These are phyloP conservation scores for Erebia palarica DNA, from an alignment of 2,888 invertebrate species.

Conservation along the genomic window DNA sequence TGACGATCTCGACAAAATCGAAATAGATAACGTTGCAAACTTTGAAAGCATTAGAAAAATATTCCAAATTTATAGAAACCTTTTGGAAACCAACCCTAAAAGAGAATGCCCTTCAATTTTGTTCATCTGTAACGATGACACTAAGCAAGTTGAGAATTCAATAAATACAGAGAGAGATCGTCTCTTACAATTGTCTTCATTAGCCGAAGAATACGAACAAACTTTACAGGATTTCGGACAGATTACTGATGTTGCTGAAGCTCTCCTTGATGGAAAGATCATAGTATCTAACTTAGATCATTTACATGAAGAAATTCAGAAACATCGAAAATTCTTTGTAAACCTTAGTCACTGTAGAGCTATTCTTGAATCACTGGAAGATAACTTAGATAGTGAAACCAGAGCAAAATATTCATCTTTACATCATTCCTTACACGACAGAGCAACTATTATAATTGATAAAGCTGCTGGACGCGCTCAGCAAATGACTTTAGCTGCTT, in stretches of 20 bases:
- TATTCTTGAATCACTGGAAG: constrained; percentile 92
- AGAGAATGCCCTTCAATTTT: constrained; percentile 86
- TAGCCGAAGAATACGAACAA: constrained; percentile 94
- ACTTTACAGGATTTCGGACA: constrained; percentile 93
- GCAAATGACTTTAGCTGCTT: constrained; percentile 92
- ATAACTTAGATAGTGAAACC: constrained; percentile 91
- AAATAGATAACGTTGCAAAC: constrained; percentile 84
- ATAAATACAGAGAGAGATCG: constrained; percentile 89
- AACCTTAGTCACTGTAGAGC: constrained; percentile 93
- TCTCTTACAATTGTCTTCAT: constrained; percentile 86
- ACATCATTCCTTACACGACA: constrained; percentile 89
- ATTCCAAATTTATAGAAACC: constrained; percentile 83
- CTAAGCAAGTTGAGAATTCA: constrained; percentile 86
- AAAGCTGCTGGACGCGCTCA: constrained; percentile 91
- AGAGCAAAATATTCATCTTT: constrained; percentile 87
- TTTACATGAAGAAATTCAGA: constrained; percentile 94
- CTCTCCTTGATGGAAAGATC: constrained; percentile 89
- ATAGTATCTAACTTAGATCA: constrained; percentile 89
- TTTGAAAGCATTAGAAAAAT: constrained; percentile 84
- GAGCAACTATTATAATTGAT: constrained; percentile 89
- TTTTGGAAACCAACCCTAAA: constrained; percentile 87
- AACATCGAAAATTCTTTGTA: constrained; percentile 93
- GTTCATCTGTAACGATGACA: constrained; percentile 85
- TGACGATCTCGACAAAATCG: constrained; percentile 86
- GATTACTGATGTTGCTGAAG: constrained; percentile 92